Evolutionary conservation across 2,888 invertebrate genomes (phyloP).

Genomic region (Drosophila nr. perissopoda): DNA sequence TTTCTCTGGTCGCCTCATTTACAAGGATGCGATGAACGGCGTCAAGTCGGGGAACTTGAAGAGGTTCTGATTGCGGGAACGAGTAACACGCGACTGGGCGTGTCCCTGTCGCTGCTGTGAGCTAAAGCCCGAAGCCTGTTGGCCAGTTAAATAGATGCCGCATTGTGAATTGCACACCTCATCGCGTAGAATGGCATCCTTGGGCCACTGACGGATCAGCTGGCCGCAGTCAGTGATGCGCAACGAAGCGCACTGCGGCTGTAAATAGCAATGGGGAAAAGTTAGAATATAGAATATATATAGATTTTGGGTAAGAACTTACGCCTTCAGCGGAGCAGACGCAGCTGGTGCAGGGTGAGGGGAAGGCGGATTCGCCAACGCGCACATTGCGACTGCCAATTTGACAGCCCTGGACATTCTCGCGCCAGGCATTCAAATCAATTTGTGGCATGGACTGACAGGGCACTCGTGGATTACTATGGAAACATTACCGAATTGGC

Average conservation of each 20-base stretch:
- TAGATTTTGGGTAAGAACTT: slow-evolving; percentile 83
- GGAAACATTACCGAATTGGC: neutral
- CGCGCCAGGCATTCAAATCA: slow-evolving; percentile 93
- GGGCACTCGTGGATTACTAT: slow-evolving; percentile 93
- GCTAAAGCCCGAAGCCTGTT: slow-evolving; percentile 77
- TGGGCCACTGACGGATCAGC: slow-evolving; percentile 92
- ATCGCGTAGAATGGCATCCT: slow-evolving; percentile 92
- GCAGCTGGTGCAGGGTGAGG: slow-evolving; percentile 96
- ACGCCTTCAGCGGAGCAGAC: slow-evolving; percentile 94
- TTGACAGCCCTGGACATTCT: slow-evolving; percentile 92
- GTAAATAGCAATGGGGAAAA: slow-evolving; percentile 33
- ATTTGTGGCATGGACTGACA: slow-evolving; percentile 92
- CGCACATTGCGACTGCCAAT: slow-evolving; percentile 92
- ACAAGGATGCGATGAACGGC: slow-evolving; percentile 85
- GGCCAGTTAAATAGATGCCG: slow-evolving; percentile 88
- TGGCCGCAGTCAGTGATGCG: slow-evolving; percentile 95
- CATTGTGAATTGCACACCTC: slow-evolving; percentile 97
- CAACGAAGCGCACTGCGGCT: slow-evolving; percentile 95
- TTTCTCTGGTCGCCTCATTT: slow-evolving; percentile 45
- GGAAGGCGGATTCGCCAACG: slow-evolving; percentile 93
- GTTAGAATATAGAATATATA: neutral
- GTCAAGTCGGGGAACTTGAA: slow-evolving; percentile 92
- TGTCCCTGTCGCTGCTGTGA: slow-evolving; percentile 81
- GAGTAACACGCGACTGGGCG: slow-evolving; percentile 82
- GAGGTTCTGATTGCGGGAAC: slow-evolving; percentile 85